Percentiles rank a stretch among this genome's conserved stretches.
phyloP scores from a whole-genome alignment of 2,888 invertebrate genomes.

The Hypercompe scribonia region DNA sequence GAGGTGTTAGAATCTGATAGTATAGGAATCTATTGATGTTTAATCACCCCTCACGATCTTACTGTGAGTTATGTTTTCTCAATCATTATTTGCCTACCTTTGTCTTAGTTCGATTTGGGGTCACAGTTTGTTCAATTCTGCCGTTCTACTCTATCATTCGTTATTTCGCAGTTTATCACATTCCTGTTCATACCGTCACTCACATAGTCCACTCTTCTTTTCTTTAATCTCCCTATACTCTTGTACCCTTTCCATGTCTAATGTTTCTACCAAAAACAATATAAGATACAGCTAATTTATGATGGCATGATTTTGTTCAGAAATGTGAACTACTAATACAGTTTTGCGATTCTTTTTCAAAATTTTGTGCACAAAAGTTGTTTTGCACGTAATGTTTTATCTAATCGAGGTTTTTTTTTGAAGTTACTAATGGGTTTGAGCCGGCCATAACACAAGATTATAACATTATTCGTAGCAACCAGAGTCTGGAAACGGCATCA shows the following conservation, averaged over 20 bases:
- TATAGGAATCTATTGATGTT: background rate
- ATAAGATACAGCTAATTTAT: too few species aligned
- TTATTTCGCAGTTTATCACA: too few species aligned
- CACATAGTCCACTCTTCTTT: too few species aligned
- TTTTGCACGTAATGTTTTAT: background rate
- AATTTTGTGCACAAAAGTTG: background rate
- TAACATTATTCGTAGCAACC: background rate
- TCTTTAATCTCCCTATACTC: too few species aligned
- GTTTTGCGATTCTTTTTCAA: background rate
- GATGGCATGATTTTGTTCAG: background rate
- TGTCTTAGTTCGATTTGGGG: too few species aligned
- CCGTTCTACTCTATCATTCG: too few species aligned
- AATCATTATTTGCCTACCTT: too few species aligned
- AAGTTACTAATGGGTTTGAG: background rate
- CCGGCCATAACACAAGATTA: background rate
- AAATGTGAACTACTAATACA: background rate
- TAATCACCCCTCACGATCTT: background rate
- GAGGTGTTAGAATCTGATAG: too few species aligned
- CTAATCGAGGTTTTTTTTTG: background rate
- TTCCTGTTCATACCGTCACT: too few species aligned
- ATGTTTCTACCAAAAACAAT: too few species aligned
- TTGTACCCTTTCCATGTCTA: too few species aligned
- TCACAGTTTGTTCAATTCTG: too few species aligned
- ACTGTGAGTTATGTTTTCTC: background rate
- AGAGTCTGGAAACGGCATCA: background rate